These are phyloP conservation scores for Abscondita cerata DNA, from an alignment of 2,888 invertebrate genomes.

Conservation along the genomic window DNA sequence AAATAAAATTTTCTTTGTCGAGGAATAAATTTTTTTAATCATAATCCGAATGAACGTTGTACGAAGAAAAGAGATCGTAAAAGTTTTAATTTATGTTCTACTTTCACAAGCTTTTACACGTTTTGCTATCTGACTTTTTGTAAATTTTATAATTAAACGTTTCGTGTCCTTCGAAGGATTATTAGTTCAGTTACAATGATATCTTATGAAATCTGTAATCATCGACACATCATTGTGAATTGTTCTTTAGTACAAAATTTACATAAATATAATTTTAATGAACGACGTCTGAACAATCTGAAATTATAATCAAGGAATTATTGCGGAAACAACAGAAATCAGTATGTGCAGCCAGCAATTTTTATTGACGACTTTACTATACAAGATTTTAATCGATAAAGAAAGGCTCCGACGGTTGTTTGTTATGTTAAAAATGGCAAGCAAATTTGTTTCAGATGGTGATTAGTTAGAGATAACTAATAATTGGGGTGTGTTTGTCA, in stretches of 20 bases:
- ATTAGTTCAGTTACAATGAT: neutral
- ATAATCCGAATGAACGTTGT: too few species aligned
- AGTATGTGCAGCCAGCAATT: neutral
- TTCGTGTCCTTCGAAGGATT: neutral
- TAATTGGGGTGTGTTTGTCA: slow-evolving; percentile 27
- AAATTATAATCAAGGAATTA: neutral
- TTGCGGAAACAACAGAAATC: slow-evolving; percentile 7
- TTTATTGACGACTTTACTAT: too few species aligned
- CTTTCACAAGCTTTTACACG: too few species aligned
- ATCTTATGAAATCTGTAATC: too few species aligned
- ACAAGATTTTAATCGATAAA: too few species aligned
- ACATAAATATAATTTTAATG: slow-evolving; percentile 4
- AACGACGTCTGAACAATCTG: neutral
- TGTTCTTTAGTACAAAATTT: slow-evolving; percentile 3
- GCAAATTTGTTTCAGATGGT: slow-evolving; percentile 31
- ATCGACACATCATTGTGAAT: neutral
- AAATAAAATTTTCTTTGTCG: too few species aligned
- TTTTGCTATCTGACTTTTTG: too few species aligned
- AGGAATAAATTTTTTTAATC: too few species aligned
- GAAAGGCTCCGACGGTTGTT: too few species aligned
- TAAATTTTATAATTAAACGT: too few species aligned
- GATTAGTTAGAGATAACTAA: slow-evolving; percentile 25
- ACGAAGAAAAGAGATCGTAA: too few species aligned
- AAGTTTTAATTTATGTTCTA: too few species aligned
- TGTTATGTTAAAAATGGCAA: neutral